phyloP scores from a whole-genome alignment of 2,888 invertebrate genomes.

The Lochmaea crataegi region DNA sequence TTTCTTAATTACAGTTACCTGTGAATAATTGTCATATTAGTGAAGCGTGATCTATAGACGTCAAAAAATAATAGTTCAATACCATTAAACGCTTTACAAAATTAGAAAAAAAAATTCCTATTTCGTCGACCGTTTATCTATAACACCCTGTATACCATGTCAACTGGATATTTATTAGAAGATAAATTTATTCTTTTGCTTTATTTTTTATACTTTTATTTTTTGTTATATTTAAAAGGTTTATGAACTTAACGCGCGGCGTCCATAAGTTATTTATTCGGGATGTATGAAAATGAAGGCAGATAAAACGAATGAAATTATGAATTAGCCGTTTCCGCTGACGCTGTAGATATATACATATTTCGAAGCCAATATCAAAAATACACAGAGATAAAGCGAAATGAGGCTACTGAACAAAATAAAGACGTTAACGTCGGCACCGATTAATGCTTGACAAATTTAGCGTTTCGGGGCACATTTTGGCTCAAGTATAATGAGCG shows the following conservation, averaged over 20 bases:
- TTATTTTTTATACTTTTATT: not conserved
- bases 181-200: too few species aligned
- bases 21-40: too few species aligned
- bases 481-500: slow-evolving; percentile 3
- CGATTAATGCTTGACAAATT: slow-evolving; percentile 18
- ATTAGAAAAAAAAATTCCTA: too few species aligned
- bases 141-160: too few species aligned
- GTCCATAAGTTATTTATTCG: not conserved
- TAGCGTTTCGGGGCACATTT: not conserved
- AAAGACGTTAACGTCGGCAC: not conserved
- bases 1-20: too few species aligned
- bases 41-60: too few species aligned
- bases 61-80: too few species aligned
- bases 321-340: slow-evolving; percentile 7
- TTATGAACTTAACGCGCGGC: not conserved
- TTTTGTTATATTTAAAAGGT: not conserved
- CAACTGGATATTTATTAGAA: too few species aligned
- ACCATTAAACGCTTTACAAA: too few species aligned
- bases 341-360: not conserved
- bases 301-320: slow-evolving; percentile 5
- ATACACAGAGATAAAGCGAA: slow-evolving; percentile 10
- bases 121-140: too few species aligned
- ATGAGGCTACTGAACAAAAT: not conserved
- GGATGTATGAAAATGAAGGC: not conserved
- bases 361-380: not conserved